Evolutionary conservation across 2,888 invertebrate genomes (phyloP).

Genomic region (Drosophila mimetica): DNA sequence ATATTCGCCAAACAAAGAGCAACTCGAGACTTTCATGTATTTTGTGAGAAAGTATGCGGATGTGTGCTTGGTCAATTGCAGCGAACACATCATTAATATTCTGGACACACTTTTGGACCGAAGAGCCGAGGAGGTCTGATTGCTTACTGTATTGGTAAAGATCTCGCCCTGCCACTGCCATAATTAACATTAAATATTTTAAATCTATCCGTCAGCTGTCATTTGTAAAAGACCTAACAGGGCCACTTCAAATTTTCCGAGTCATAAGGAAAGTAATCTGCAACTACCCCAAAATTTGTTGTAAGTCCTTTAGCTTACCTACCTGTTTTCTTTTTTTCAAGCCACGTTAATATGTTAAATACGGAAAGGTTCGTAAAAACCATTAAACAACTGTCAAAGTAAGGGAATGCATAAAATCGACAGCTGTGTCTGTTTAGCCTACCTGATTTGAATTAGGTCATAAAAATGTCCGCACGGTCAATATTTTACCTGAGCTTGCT

Average conservation of each 20-base stretch:
- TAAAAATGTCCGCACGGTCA: conserved; percentile 13
- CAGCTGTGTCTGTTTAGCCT: conserved; percentile 40
- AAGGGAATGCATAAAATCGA: conserved; percentile 30
- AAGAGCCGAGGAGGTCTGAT: no score
- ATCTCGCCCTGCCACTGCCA: not conserved
- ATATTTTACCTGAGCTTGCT: conserved; percentile 35
- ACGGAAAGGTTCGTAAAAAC: conserved; percentile 37
- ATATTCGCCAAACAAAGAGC: no score
- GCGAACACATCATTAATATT: no score
- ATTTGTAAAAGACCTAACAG: not conserved
- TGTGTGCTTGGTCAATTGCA: no score
- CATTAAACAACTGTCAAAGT: conserved; percentile 47
- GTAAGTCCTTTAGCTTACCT: conserved; percentile 3
- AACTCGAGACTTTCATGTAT: no score
- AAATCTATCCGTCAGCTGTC: conserved; percentile 8
- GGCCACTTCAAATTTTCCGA: not conserved
- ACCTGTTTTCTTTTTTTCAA: conserved; percentile 39
- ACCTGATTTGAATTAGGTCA: conserved; percentile 21
- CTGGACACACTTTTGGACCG: no score
- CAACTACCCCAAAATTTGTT: not conserved
- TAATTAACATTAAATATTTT: conserved; percentile 7
- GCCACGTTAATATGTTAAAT: conserved; percentile 24
- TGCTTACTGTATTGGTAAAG: not conserved
- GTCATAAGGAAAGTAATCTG: not conserved
- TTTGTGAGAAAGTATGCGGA: no score